A percentile compares a stretch with the other conserved stretches of the same genome.
These are phyloP conservation scores for Lepidonotus clava DNA, from an alignment of 2,888 invertebrate genomes.

Conservation along the genomic window DNA sequence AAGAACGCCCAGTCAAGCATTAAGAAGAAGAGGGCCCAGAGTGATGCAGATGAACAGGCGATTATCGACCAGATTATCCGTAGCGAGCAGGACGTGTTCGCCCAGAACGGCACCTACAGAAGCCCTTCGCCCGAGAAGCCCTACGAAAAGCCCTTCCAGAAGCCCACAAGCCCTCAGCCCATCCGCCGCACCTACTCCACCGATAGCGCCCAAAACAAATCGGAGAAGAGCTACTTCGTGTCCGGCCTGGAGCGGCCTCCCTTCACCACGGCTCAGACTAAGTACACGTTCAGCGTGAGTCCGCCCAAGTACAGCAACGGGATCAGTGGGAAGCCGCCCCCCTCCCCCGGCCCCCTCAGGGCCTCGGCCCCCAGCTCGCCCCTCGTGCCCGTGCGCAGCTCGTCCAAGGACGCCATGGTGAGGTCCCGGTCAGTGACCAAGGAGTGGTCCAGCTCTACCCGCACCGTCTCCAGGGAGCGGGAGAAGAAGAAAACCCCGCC, in stretches of 20 bases:
- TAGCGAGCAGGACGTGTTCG: slow-evolving; percentile 14
- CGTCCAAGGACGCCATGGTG: slow-evolving; percentile 61
- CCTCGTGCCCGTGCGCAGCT: slow-evolving; percentile 60
- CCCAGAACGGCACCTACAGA: slow-evolving; percentile 42
- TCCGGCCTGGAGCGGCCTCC: slow-evolving; percentile 65
- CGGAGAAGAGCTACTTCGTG: slow-evolving; percentile 63
- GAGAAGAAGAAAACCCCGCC: slow-evolving; percentile 36
- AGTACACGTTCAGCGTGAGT: slow-evolving; percentile 64
- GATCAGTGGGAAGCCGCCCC: slow-evolving; percentile 55
- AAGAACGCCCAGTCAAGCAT: slow-evolving; percentile 75
- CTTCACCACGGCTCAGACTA: slow-evolving; percentile 66
- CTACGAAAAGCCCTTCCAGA: neutral
- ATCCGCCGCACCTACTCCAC: slow-evolving; percentile 54
- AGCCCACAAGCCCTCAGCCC: slow-evolving; percentile 52
- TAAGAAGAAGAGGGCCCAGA: slow-evolving; percentile 84
- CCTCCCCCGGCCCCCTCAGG: slow-evolving; percentile 51
- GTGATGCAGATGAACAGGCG: slow-evolving; percentile 78
- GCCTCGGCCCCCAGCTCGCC: slow-evolving; percentile 64
- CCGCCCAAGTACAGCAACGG: slow-evolving; percentile 54
- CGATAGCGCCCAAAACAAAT: slow-evolving; percentile 50
- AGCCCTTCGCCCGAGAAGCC: slow-evolving; percentile 53
- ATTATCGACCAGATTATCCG: slow-evolving; percentile 67
- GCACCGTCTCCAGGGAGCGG: slow-evolving; percentile 32
- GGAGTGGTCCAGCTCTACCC: slow-evolving; percentile 50
- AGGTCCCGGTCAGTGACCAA: slow-evolving; percentile 56